phyloP scores from a whole-genome alignment of 2,797 vertebrate genomes.

The Chromis chromis region DNA sequence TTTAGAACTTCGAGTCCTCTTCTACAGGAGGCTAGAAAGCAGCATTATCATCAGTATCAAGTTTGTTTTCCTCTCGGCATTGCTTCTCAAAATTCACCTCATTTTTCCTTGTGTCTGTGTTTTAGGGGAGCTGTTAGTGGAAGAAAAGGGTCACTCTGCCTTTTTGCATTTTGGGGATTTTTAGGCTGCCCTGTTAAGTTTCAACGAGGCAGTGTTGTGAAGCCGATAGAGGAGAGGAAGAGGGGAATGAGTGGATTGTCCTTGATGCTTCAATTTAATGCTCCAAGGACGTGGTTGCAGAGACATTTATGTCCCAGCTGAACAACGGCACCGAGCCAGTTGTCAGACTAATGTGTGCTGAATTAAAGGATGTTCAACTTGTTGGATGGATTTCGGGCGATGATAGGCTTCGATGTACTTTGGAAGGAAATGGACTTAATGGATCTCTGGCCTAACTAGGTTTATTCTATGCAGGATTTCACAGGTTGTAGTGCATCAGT shows the following conservation, averaged over 20 bases:
- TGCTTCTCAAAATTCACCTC: conserved; percentile 8
- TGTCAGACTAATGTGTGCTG: conserved; percentile 13
- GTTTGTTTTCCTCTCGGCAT: conserved; percentile 7
- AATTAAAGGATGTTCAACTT: conserved; percentile 14
- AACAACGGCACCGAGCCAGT: neutral
- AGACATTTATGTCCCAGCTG: conserved; percentile 9
- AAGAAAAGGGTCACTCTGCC: neutral
- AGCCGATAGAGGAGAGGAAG: neutral
- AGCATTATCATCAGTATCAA: neutral
- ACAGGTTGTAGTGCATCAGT: neutral
- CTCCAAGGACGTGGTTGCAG: neutral
- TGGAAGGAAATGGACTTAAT: neutral
- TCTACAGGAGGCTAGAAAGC: conserved; percentile 2
- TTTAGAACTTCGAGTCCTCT: conserved; percentile 40
- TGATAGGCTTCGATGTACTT: neutral
- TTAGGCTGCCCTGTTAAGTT: conserved; percentile 8
- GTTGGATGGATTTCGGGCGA: neutral
- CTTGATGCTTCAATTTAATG: conserved; percentile 24
- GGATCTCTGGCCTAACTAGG: neutral
- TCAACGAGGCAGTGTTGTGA: neutral
- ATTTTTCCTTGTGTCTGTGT: neutral
- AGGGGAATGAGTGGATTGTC: conserved; percentile 27
- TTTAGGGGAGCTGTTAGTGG: neutral
- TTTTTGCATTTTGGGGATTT: neutral
- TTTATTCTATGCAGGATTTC: neutral